Base-by-base conservation (phyloP, 2,797 vertebrate species). In the Poecile montanus region DNA sequence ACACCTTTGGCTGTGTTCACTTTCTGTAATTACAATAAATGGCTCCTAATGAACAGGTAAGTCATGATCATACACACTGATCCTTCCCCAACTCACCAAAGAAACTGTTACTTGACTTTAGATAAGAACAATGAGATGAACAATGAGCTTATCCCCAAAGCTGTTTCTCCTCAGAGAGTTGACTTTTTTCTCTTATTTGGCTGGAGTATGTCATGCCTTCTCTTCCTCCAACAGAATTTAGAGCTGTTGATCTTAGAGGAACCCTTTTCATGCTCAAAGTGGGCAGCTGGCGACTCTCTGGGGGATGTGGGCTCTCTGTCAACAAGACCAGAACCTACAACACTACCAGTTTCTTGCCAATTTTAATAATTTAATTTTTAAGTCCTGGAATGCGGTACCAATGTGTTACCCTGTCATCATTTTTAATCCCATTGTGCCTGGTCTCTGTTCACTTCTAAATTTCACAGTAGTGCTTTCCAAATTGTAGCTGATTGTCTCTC, bases 191-290 rank as follows among this genome's bases (percentile, higher is more conserved):
- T 34, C 40, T 73, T 58, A 54, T 56, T 65, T 91, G 40, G 2
- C 9, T 45, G 29, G 6, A 57, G 3, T 22, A 13, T 2, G 2
- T 38, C 5, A 5, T 0, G 0, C 18, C 40, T 50, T 9, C 45
- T 67, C 65, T 91, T 91, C 30, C 74, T 85, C 40, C 16, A 8
- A 9, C n/a, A 7, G 0, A 1, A 16, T 51, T 79, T 40, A 40
- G 78, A 80, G 36, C 1, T 2, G 11, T 16, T 62, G 34, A 19
- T 42, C 17, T 68, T 51, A 23, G 13, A 42, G 50, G 16, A 71
- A 32, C n/a, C 3, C 6, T 34, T 47, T 18, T 4, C 7, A 11
- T 13, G 32, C 20, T 57, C 60, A 5, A 68, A 66, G 30, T 16
- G 62, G 17, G 14, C 13, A 54, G 29, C 42, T 65, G 29, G 11